Conservation (phyloP, 2,797 vertebrate species). For the Lophius americanus region DNA sequence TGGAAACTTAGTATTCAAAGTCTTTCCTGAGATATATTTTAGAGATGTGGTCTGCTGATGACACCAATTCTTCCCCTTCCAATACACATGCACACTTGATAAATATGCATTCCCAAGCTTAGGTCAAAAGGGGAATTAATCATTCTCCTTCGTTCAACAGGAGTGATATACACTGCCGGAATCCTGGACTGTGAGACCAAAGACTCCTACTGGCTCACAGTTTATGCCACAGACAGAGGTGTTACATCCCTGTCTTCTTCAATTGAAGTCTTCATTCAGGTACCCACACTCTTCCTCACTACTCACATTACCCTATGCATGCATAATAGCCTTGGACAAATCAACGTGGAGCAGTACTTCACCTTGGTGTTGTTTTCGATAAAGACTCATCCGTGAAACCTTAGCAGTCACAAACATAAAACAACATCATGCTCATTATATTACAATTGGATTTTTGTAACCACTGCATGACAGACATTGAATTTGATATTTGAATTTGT, state of each 20-base stretch:
- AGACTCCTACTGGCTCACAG: constrained; percentile 92
- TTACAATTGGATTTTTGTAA: background rate
- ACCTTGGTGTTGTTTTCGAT: background rate
- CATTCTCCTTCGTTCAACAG: constrained; percentile 73
- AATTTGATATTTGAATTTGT: background rate
- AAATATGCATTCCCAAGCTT: constrained; percentile 40
- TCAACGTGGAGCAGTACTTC: constrained; percentile 1
- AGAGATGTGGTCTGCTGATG: constrained; percentile 41
- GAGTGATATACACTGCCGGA: constrained; percentile 93
- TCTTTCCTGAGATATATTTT: constrained; percentile 47
- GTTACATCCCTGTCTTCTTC: constrained; percentile 89
- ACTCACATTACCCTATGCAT: background rate
- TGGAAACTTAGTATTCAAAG: constrained; percentile 59
- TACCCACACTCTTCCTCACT: constrained; percentile 38
- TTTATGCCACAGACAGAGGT: constrained; percentile 91
- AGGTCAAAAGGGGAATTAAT: constrained; percentile 41
- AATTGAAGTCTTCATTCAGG: constrained; percentile 94
- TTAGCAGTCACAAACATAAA: too few relatives aligned
- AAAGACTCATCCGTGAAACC: background rate
- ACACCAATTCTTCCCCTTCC: constrained; percentile 18
- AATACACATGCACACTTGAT: constrained; percentile 17
- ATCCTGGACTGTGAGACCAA: constrained; percentile 93
- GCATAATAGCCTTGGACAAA: constrained; percentile 2
- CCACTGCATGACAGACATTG: background rate
- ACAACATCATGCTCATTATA: background rate